Evolutionary conservation across 2,888 invertebrate species (phyloP), one percentile per base, ranked within the genome.

Genomic region (Ramazzottius varieornatus): DNA sequence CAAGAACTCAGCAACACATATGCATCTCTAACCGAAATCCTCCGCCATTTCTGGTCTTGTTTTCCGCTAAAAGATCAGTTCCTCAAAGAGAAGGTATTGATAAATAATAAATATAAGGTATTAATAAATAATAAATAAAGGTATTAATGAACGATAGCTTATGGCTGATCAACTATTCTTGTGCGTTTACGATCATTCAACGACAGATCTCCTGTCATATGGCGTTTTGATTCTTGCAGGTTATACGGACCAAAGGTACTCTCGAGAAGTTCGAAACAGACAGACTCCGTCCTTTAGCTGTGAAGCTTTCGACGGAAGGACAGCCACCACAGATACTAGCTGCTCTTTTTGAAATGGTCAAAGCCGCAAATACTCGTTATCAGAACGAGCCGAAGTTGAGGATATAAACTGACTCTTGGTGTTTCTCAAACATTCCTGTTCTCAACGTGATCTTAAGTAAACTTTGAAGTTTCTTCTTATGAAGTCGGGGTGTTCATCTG

Each of bases 41-140:
- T 94, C 20, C 82, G 88, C 67, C 93, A 94, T 77, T 88, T 96
- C 78, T 98, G 96, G 94, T 82, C 84, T 63, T 87, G 92, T 75
- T 93, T 96, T 79, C 83, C 84, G 1, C 84, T 85, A 0, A 84
- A 84, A 0, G 83, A 84, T 1, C 80, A 83, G 32, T 82, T 82
- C 65, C 78, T 85, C 46, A 86, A 89, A 74, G 84, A 85, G 32
- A 81, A 81, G 74, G 78, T 78, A 68, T 67, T 64, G 33, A 4
- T 63, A 24, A 64, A 16, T 34, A 32, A 33, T 34, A 40, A 40
- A 40, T 20, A 13, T 8, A 20, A 40, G 8, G 8, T 20, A 40
- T 40, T 20, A 40, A 40, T 20, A 40, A 20, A 40, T 40, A 8
- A 40, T 40, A 40, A 40, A 40, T 8, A 13, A 13, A 20, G 20